A percentile compares a stretch with the other conserved stretches of the same genome.
Evolutionary conservation across 2,888 invertebrate species (phyloP).

Genomic region (Heliconius cydno): DNA sequence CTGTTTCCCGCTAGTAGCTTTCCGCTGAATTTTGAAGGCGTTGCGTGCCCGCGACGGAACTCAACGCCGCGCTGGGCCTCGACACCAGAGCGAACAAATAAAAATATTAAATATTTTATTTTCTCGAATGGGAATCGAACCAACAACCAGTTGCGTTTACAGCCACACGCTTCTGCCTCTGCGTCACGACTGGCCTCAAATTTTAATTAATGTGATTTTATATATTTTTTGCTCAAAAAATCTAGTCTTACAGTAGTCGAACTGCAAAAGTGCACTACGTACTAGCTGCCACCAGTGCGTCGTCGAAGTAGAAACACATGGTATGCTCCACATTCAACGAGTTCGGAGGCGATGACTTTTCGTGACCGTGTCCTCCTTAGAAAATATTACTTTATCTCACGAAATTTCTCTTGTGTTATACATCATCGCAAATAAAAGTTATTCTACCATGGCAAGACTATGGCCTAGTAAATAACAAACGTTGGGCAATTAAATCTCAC

Average conservation of each 20-base stretch:
- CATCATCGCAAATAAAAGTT: slow-evolving; percentile 81
- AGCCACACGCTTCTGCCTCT: too few relatives aligned
- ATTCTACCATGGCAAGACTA: slow-evolving; percentile 57
- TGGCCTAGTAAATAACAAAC: slow-evolving; percentile 71
- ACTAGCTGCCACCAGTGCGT: slow-evolving; percentile 61
- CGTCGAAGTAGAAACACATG: slow-evolving; percentile 73
- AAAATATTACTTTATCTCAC: slow-evolving; percentile 77
- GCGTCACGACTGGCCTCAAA: too few relatives aligned
- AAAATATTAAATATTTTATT: too few relatives aligned
- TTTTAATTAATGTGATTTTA: neutral
- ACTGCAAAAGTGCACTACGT: slow-evolving; percentile 60
- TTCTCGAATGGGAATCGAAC: too few relatives aligned
- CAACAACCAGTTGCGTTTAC: too few relatives aligned
- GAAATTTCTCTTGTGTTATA: slow-evolving; percentile 81
- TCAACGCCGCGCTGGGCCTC: too few relatives aligned
- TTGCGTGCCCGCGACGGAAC: too few relatives aligned
- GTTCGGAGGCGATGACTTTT: slow-evolving; percentile 80
- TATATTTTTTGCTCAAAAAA: slow-evolving; percentile 46
- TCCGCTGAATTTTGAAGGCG: too few relatives aligned
- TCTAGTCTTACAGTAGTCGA: slow-evolving; percentile 60
- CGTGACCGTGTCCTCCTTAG: slow-evolving; percentile 80
- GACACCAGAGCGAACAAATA: too few relatives aligned
- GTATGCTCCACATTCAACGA: slow-evolving; percentile 75
- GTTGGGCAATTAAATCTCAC: slow-evolving; percentile 27
- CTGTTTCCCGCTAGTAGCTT: too few relatives aligned